A percentile compares a stretch with the other conserved stretches of the same genome.
Conservation (phyloP, 2,797 vertebrate species). For the Chrysocyon brachyurus region DNA sequence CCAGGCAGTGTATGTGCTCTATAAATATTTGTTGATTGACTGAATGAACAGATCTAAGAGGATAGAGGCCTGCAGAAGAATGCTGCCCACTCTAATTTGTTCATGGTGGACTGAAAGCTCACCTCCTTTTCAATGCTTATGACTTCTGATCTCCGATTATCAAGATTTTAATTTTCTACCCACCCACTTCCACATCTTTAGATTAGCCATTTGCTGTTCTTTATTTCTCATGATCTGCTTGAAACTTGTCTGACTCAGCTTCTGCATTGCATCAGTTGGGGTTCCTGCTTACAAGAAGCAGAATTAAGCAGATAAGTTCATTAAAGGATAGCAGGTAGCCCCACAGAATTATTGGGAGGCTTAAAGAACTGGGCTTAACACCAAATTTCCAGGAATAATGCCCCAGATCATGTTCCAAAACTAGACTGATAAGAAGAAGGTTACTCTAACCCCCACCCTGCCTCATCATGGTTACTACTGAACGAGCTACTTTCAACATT, state of each 20-base stretch:
- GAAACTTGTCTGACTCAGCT: constrained; percentile 61
- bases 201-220: constrained; percentile 42
- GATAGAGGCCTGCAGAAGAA: background rate
- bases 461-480: background rate
- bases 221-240: background rate
- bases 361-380: constrained; percentile 15
- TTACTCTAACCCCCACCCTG: background rate
- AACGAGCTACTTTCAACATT: background rate
- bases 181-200: background rate
- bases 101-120: background rate
- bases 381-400: constrained; percentile 70
- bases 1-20: background rate
- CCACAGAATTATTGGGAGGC: constrained; percentile 9
- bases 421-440: background rate
- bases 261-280: background rate
- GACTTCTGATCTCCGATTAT: background rate
- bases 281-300: constrained; percentile 43
- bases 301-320: constrained; percentile 62
- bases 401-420: background rate
- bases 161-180: background rate
- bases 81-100: background rate
- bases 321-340: constrained; percentile 28
- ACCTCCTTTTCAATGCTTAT: background rate
- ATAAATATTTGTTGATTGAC: background rate
- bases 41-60: background rate